Evolutionary conservation across 2,888 invertebrate species (phyloP).

Genomic region (Lamproptera curius): DNA sequence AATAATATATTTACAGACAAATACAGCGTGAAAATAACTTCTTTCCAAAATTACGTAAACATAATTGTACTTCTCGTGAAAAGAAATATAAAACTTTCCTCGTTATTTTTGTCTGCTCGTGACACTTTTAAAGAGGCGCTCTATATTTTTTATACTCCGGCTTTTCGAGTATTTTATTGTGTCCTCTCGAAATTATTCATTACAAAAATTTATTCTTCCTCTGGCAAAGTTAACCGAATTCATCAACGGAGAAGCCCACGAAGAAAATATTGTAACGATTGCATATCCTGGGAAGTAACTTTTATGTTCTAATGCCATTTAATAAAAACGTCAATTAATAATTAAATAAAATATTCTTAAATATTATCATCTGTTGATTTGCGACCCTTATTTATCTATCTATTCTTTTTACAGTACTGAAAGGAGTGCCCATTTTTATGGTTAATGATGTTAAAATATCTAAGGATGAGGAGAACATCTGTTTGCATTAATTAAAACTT

Average conservation of each 20-base stretch:
- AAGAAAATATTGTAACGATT: neutral
- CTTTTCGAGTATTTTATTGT: neutral
- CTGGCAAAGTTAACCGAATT: neutral
- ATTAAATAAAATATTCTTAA: no score
- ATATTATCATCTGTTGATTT: no score
- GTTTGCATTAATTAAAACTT: no score
- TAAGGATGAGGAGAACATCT: no score
- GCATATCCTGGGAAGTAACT: no score
- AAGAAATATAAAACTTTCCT: neutral
- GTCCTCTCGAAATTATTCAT: neutral
- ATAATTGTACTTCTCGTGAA: neutral
- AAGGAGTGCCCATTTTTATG: no score
- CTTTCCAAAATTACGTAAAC: neutral
- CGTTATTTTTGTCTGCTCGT: neutral
- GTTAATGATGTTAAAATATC: no score
- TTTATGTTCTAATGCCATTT: no score
- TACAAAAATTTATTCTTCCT: neutral
- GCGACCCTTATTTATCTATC: neutral
- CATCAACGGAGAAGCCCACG: neutral
- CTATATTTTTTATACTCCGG: neutral
- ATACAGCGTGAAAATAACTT: neutral
- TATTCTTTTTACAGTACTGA: no score
- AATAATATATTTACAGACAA: slow-evolving; percentile 6
- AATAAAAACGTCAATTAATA: no score
- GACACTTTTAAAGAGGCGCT: neutral